A percentile compares a stretch with the other conserved stretches of the same genome.
Conservation (phyloP, 2,797 vertebrate species). For the Sebastes oblongus region DNA sequence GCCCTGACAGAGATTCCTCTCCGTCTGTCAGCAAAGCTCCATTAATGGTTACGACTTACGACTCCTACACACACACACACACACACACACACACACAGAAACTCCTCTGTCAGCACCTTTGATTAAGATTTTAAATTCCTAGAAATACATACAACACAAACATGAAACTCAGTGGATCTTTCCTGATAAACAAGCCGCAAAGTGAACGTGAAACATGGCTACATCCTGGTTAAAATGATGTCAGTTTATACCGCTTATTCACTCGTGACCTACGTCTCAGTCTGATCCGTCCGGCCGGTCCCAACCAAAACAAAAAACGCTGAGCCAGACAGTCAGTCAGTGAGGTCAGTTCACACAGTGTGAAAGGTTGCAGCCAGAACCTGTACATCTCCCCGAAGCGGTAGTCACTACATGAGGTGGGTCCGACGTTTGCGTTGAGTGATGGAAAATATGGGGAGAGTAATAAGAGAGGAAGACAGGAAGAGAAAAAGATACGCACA, state of each 20-base stretch:
- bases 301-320: slow-evolving; percentile 23
- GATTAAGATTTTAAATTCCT: slow-evolving; percentile 49
- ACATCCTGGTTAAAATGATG: neutral
- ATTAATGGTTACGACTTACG: slow-evolving; percentile 33
- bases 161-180: neutral
- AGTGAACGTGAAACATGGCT: neutral
- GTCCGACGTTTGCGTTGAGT: slow-evolving; percentile 5
- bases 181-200: neutral
- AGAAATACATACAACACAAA: slow-evolving; percentile 35
- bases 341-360: slow-evolving; percentile 21
- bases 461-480: slow-evolving; percentile 17
- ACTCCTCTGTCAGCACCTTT: slow-evolving; percentile 52
- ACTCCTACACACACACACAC: neutral
- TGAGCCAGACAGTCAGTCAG: slow-evolving; percentile 21
- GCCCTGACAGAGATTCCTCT: slow-evolving; percentile 39
- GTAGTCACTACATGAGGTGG: neutral
- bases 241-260: neutral
- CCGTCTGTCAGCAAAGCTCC: slow-evolving; percentile 47
- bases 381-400: slow-evolving; percentile 10
- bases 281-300: neutral
- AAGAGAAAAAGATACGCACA: slow-evolving; percentile 7
- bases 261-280: neutral
- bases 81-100: slow-evolving; percentile 11
- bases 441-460: slow-evolving; percentile 31
- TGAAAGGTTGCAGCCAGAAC: slow-evolving; percentile 30